Evolutionary conservation across 2,888 invertebrate species (phyloP).

Genomic region (Callyntrura sp.): DNA sequence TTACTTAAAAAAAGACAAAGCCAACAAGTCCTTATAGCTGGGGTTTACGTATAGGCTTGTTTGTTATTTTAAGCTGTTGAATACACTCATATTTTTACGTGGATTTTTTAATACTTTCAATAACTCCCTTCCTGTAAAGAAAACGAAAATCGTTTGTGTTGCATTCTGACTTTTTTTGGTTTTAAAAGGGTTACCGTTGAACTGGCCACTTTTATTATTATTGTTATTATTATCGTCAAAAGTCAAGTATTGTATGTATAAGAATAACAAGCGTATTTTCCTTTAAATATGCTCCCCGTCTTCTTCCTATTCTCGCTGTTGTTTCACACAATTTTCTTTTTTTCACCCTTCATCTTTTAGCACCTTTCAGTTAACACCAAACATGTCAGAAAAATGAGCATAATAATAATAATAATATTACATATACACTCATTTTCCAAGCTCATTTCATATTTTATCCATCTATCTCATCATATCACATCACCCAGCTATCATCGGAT

Average conservation of each 20-base stretch:
- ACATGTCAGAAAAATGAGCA: conserved; percentile 71
- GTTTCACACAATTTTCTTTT: conserved; percentile 50
- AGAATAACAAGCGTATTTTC: conserved; percentile 27
- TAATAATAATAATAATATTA: conserved; percentile 39
- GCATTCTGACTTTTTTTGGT: background rate
- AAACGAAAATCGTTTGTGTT: conserved; percentile 22
- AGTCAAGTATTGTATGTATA: conserved; percentile 28
- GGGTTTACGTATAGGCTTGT: conserved; percentile 33
- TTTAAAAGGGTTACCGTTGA: conserved; percentile 57
- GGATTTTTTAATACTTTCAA: background rate
- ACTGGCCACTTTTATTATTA: conserved; percentile 16
- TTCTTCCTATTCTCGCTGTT: conserved; percentile 37
- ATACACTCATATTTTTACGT: conserved; percentile 37
- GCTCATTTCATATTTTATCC: conserved; percentile 51
- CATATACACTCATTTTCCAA: conserved; percentile 30
- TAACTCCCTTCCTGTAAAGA: background rate
- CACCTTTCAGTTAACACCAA: conserved; percentile 72
- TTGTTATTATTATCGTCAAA: conserved; percentile 13
- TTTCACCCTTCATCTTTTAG: conserved; percentile 69
- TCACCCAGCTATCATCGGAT: conserved; percentile 2
- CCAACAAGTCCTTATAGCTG: background rate
- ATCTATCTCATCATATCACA: conserved; percentile 27
- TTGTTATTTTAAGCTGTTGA: conserved; percentile 74
- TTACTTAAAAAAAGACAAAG: background rate
- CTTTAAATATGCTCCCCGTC: background rate